Percentiles rank a stretch among this genome's conserved stretches.
These are phyloP conservation scores for Falco cherrug DNA, from an alignment of 2,797 vertebrate species.

Conservation along the genomic window DNA sequence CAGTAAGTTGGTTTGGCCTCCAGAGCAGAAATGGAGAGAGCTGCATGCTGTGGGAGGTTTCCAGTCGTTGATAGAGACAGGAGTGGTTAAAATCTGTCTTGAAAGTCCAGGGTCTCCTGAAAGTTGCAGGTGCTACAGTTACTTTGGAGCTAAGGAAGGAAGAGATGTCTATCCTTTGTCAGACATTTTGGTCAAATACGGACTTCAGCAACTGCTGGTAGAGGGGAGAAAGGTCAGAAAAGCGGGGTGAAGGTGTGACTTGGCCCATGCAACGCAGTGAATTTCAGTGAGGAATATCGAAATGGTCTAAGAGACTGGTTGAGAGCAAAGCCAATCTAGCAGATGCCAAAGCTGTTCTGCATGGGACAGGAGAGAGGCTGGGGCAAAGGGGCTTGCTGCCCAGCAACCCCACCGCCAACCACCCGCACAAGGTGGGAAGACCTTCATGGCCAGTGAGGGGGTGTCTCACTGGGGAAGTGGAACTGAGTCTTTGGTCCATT, in stretches of 20 bases:
- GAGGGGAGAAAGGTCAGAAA: neutral
- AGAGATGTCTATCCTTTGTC: neutral
- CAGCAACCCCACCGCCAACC: accelerated
- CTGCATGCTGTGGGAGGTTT: neutral
- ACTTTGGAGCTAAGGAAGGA: neutral
- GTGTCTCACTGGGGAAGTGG: neutral
- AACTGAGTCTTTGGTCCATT: neutral
- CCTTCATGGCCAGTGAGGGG: neutral
- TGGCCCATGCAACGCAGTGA: neutral
- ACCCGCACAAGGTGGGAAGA: accelerated
- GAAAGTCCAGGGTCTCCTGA: neutral
- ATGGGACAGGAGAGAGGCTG: neutral
- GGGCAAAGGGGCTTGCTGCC: neutral
- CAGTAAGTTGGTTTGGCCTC: neutral
- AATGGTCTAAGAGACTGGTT: accelerated
- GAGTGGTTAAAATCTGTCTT: neutral
- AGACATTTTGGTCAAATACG: neutral
- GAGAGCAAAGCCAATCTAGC: neutral
- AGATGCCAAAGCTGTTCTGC: neutral
- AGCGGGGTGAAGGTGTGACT: neutral
- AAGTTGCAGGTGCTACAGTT: neutral
- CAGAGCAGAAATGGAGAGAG: neutral
- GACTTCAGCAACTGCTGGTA: neutral
- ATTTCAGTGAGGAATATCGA: neutral
- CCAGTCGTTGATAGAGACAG: neutral